Evolutionary conservation across 2,888 invertebrate genomes (phyloP).

Genomic region (Dynastes hyllus): DNA sequence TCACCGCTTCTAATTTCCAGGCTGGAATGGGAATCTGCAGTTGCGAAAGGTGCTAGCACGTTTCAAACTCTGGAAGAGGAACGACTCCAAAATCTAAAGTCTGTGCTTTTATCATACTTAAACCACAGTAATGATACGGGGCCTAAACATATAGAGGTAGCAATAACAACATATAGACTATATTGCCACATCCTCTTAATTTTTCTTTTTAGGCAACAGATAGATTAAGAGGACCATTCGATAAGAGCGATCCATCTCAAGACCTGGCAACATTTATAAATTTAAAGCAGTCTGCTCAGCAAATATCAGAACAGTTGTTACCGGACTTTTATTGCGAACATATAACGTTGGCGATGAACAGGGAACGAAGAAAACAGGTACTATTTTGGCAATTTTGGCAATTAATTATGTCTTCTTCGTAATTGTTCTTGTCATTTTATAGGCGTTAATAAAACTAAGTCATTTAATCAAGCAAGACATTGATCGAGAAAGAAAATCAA

Average conservation of each 20-base stretch:
- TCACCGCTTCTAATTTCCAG: conserved; percentile 67
- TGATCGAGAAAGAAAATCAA: conserved; percentile 91
- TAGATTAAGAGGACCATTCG: conserved; percentile 80
- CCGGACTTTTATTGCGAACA: conserved; percentile 98
- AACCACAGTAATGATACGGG: conserved; percentile 81
- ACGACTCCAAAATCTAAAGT: conserved; percentile 86
- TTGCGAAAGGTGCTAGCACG: conserved; percentile 88
- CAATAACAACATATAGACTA: background rate
- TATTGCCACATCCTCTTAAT: background rate
- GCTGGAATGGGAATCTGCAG: conserved; percentile 94
- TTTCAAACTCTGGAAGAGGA: conserved; percentile 94
- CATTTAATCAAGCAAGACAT: conserved; percentile 91
- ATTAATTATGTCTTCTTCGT: background rate
- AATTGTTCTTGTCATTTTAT: conserved; percentile 60
- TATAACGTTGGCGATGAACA: conserved; percentile 93
- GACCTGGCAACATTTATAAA: conserved; percentile 79
- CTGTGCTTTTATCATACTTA: conserved; percentile 78
- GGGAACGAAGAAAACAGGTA: conserved; percentile 89
- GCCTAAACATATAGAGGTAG: conserved; percentile 83
- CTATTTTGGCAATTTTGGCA: conserved; percentile 4
- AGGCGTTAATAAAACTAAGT: conserved; percentile 88
- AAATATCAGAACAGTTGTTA: conserved; percentile 85
- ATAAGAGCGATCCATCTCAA: conserved; percentile 82
- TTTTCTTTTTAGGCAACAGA: conserved; percentile 77
- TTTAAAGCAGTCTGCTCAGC: conserved; percentile 78